phyloP scores from a whole-genome alignment of 2,888 invertebrate genomes.

The Phengaris alcon region DNA sequence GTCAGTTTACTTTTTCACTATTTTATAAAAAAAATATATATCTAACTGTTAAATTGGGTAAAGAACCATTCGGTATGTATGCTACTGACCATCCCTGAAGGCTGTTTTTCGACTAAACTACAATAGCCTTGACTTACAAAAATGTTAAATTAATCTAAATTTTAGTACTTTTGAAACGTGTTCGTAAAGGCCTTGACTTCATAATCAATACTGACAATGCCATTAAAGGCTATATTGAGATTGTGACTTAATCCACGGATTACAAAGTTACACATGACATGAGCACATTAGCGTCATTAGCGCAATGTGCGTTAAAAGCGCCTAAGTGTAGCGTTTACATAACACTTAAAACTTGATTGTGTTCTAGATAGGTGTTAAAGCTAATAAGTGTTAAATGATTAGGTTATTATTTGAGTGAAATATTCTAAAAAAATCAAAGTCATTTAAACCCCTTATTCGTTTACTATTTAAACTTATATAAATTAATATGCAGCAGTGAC shows the following conservation, averaged over 20 bases:
- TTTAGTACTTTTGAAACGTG: neutral
- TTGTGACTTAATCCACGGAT: conserved; percentile 7
- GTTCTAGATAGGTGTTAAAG: neutral
- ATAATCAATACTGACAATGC: conserved; percentile 16
- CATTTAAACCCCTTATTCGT: no score
- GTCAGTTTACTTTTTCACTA: no score
- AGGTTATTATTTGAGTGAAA: neutral
- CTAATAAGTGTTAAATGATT: neutral
- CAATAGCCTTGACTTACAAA: no score
- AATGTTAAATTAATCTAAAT: no score
- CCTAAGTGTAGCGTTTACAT: neutral
- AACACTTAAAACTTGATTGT: conserved; percentile 21
- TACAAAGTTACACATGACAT: neutral
- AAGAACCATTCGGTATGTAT: no score
- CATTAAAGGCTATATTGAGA: conserved; percentile 6
- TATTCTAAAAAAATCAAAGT: neutral
- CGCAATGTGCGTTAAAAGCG: conserved; percentile 15
- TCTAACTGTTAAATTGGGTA: no score
- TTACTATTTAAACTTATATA: no score
- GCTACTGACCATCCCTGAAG: no score
- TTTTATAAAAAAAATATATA: no score
- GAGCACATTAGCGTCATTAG: conserved; percentile 12
- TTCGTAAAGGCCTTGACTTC: conserved; percentile 16
- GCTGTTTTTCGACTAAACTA: no score
- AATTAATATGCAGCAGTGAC: no score